These are phyloP conservation scores for Spinus pinus DNA, from an alignment of 2,797 vertebrate species.

Conservation along the genomic window DNA sequence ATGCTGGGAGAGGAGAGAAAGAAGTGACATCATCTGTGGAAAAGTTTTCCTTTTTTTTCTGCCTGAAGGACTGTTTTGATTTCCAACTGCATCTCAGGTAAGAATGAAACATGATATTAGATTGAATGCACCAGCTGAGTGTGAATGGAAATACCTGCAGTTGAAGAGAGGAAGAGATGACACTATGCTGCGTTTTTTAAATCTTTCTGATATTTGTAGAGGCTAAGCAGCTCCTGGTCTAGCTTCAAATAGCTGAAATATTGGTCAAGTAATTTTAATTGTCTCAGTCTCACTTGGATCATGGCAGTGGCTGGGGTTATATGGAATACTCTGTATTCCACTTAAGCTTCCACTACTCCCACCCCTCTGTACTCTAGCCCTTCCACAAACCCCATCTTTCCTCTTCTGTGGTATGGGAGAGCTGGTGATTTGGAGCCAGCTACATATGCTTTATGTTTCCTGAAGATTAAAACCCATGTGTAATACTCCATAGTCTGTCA, in stretches of 20 bases:
- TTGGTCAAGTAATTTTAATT: background rate
- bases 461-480: conserved; percentile 47
- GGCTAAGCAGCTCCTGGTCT: background rate
- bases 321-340: background rate
- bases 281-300: background rate
- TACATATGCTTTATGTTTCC: conserved; percentile 45
- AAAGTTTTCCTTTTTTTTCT: background rate
- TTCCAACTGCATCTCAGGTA: conserved; percentile 36
- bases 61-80: background rate
- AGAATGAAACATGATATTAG: background rate
- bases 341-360: background rate
- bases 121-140: background rate
- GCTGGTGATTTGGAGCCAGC: background rate
- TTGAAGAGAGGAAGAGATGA: background rate
- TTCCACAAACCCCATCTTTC: background rate
- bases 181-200: background rate
- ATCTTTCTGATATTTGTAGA: background rate
- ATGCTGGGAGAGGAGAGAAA: background rate
- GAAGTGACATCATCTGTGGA: background rate
- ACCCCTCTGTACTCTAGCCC: background rate
- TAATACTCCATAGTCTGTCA: conserved; percentile 47
- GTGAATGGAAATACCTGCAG: background rate
- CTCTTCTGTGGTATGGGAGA: conserved; percentile 4
- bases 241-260: background rate
- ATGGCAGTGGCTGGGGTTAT: background rate